Evolutionary conservation across 2,888 invertebrate genomes (phyloP).

Genomic region (Nymphalis urticae): DNA sequence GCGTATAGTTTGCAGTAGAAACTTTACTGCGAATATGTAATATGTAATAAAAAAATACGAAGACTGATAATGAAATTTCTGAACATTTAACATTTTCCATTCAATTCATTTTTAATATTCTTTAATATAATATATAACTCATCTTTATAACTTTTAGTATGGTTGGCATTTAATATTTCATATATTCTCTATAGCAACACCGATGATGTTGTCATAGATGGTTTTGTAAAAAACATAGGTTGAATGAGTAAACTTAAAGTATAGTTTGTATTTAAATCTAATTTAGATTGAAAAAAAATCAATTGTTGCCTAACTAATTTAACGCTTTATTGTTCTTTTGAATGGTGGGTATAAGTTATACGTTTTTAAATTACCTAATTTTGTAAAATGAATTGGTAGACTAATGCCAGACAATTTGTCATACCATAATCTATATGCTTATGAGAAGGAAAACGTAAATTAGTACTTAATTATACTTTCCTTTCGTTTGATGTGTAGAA

Average conservation of each 20-base stretch:
- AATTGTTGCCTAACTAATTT: neutral
- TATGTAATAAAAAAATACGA: too few relatives aligned
- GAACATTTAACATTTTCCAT: too few relatives aligned
- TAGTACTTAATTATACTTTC: neutral
- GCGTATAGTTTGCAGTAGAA: too few relatives aligned
- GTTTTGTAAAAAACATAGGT: conserved; percentile 20
- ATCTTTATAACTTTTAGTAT: neutral
- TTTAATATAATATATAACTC: too few relatives aligned
- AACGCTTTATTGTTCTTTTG: neutral
- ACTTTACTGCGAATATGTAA: too few relatives aligned
- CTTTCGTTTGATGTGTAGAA: neutral
- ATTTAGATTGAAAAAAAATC: conserved; percentile 1
- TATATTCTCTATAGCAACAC: conserved; percentile 17
- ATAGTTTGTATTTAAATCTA: conserved; percentile 10
- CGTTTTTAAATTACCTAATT: neutral
- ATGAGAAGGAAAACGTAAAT: conserved; percentile 9
- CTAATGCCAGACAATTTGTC: conserved; percentile 26
- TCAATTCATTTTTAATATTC: too few relatives aligned
- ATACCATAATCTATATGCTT: conserved; percentile 10
- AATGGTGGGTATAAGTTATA: conserved; percentile 18
- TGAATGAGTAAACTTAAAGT: conserved; percentile 20
- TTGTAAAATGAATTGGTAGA: neutral
- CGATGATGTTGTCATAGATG: conserved; percentile 31
- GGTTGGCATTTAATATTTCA: neutral
- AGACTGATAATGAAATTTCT: too few relatives aligned